Conservation (phyloP, 2,797 vertebrate genomes). For the Cryptoblepharus egeriae region DNA sequence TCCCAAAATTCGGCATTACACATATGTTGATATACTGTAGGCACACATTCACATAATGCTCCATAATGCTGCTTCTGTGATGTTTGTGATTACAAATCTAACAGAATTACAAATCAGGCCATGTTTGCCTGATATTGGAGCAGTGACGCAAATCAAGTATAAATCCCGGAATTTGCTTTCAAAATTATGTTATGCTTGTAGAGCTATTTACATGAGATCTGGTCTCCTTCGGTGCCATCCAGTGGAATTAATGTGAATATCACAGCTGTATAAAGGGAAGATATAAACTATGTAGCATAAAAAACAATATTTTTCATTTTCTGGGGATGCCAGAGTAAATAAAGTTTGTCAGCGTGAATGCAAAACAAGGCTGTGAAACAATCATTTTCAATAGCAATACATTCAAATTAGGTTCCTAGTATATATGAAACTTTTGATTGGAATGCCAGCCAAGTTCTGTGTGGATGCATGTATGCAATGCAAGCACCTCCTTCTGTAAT, state of each 20-base stretch:
- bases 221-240: slow-evolving; percentile 75
- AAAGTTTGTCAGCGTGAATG: slow-evolving; percentile 44
- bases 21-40: not conserved
- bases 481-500: no score
- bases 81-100: slow-evolving; percentile 58
- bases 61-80: not conserved
- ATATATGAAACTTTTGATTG: slow-evolving; percentile 55
- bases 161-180: slow-evolving; percentile 37
- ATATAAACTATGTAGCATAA: slow-evolving; percentile 16
- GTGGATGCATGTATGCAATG: no score
- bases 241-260: slow-evolving; percentile 68
- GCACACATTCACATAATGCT: slow-evolving; percentile 16
- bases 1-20: not conserved
- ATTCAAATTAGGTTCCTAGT: slow-evolving; percentile 61
- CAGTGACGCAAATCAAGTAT: slow-evolving; percentile 51
- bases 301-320: slow-evolving; percentile 47
- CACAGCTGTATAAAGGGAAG: not conserved
- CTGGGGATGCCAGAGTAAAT: slow-evolving; percentile 61
- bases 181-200: slow-evolving; percentile 22
- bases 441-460: slow-evolving; percentile 45
- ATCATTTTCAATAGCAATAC: slow-evolving; percentile 56
- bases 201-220: slow-evolving; percentile 41
- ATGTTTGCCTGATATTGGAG: slow-evolving; percentile 56
- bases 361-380: slow-evolving; percentile 63
- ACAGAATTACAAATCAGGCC: slow-evolving; percentile 46